Evolutionary conservation across 1,140 invertebrate genomes (phyloP), one percentile per base, ranked within the genome.

Genomic region (Dufourea novaeangliae): DNA sequence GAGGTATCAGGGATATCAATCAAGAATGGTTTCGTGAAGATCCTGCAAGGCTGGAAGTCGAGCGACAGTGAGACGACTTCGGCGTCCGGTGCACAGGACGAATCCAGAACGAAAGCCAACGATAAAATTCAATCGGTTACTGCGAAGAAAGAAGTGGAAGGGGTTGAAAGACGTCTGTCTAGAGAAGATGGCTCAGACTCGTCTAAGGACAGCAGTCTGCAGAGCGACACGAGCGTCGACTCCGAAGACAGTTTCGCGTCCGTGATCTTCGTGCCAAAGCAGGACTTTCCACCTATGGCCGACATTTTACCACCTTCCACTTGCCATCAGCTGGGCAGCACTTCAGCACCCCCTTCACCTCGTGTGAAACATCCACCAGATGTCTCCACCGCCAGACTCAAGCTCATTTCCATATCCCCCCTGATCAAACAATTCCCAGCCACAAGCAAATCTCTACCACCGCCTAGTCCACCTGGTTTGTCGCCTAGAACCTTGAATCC

Each of bases 171-270:
- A 52, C 93, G 96, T 37, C 92, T 94, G 37, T 96, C 96, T 0
- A 93, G 95, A 70, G 97, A 98, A 90, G 97, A 97, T 80, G 96
- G 96, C 10, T 98, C 97, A 0, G 97, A 98, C 88, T 97, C 97
- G 0, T 97, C 97, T 1, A 98, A 98, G 92, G 97, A 98, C 87
- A 97, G 96, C 87, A 98, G 97, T 90, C 93, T 98, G 59, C 97
- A 98, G 89, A 98, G 97, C 90, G 97, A 98, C 86, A 98, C 97
- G 0, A 98, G 97, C 91, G 96, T 98, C 3, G 97, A 98, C 90
- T 97, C 97, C 2, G 97, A 98, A 91, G 97, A 98, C 84, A 97
- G 96, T 91, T 97, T 97, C 88, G 97, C 97, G 41, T 97, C 97
- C 61, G 97, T 98, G 11, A 98, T 98, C 86, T 97, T 96, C 87